These are phyloP conservation scores for Esox lucius DNA, from an alignment of 2,797 vertebrate genomes.

Conservation along the genomic window DNA sequence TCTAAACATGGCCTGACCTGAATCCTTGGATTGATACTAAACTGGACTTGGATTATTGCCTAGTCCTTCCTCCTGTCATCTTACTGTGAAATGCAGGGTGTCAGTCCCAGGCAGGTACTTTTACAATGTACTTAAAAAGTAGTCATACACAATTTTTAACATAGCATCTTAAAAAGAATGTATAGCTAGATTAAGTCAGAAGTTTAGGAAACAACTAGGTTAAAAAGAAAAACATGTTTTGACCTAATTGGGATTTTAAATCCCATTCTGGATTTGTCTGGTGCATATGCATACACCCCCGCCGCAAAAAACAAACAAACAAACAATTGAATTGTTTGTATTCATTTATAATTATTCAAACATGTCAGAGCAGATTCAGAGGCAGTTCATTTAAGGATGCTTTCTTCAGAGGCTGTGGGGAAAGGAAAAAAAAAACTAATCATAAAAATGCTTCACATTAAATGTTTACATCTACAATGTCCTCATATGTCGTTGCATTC, in stretches of 20 bases:
- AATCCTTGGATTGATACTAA: constrained; percentile 2
- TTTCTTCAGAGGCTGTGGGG: constrained; percentile 72
- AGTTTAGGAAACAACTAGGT: neutral
- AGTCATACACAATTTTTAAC: neutral
- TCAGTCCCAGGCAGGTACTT: neutral
- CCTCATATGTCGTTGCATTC: neutral
- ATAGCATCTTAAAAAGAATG: neutral
- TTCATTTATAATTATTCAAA: constrained; percentile 54
- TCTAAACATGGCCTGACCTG: neutral
- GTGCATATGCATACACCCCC: neutral
- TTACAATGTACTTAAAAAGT: neutral
- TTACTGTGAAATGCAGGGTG: neutral
- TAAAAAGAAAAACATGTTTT: neutral
- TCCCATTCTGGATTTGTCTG: neutral
- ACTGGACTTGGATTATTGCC: neutral
- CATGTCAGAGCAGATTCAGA: constrained; percentile 18
- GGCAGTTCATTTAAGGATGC: constrained; percentile 75
- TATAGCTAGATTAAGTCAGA: neutral
- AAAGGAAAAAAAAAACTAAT: constrained; percentile 19
- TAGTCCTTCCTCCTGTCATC: neutral
- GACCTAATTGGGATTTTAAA: neutral
- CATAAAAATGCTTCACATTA: neutral
- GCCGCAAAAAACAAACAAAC: too few relatives aligned
- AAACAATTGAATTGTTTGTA: neutral
- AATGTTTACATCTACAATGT: neutral